Evolutionary conservation across 1,140 invertebrate species (phyloP), one percentile per base, ranked within the genome.

Genomic region (Lerema accius): DNA sequence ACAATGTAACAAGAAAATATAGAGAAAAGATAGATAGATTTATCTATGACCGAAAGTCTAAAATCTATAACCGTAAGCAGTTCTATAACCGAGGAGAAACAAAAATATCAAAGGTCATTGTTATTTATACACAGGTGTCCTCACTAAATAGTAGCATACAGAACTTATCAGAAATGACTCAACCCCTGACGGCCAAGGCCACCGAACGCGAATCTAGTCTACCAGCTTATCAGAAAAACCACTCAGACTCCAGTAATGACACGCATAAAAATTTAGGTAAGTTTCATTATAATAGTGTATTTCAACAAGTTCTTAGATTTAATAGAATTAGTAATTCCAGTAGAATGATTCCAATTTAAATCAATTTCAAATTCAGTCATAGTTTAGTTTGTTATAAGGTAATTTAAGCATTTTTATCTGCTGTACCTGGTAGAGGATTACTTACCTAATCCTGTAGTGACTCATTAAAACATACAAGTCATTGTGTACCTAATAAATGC

Each of bases 91-190:
- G 7, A 32, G 7, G 9, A 2, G 13, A 28, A 26, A n/a, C 14
- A 4, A 37, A 3, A 37, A 9, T 37, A 11, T 11, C 35, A n/a
- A 37, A 37, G 9, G 28, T 32, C 9, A 16, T 28, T 51, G 17
- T 9, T 50, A 23, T 42, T 63, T 72, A 42, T 63, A 35, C 51
- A 53, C 61, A 91, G 89, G 89, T 91, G 50, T 91, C 89, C 39
- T 91, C 90, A 14, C 65, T 91, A 66, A 80, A 86, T 62, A 91
- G 89, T 65, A 91, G 89, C 75, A 81, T 88, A 60, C 90, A 91
- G 62, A 91, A 91, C 68, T 80, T 91, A 67, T 90, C 87, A 10
- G 87, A 90, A 62, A 63, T 86, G 56, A 87, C 85, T 59, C 85
- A 87, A 50, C 85, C 85, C 0, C 37, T 88, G 49, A 90, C 87